These are phyloP conservation scores for Anagyrus pseudococci DNA, from an alignment of 2,888 invertebrate genomes.

Conservation along the genomic window DNA sequence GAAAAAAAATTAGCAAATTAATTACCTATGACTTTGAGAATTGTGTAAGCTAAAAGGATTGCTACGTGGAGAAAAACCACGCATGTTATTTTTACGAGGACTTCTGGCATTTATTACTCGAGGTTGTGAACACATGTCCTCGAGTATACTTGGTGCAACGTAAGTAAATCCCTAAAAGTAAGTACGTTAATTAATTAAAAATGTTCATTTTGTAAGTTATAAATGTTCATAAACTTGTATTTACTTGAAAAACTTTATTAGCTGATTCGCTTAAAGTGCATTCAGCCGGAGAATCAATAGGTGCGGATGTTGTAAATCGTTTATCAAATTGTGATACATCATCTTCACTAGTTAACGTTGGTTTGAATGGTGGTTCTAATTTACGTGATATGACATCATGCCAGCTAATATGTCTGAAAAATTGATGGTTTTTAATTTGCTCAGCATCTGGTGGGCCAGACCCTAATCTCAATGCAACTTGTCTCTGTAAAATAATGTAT, in stretches of 20 bases:
- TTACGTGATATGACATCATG: conserved; percentile 86
- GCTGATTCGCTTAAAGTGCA: conserved; percentile 94
- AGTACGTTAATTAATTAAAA: conserved; percentile 20
- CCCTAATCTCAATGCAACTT: conserved; percentile 84
- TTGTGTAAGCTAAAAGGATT: conserved; percentile 32
- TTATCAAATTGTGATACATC: conserved; percentile 99
- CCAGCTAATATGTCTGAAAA: conserved; percentile 96
- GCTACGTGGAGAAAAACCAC: conserved; percentile 51
- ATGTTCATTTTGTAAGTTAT: too few relatives aligned
- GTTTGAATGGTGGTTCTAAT: conserved; percentile 95
- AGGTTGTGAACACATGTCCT: conserved; percentile 82
- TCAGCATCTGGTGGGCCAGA: conserved; percentile 82
- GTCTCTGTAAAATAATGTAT: conserved; percentile 61
- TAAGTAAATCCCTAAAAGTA: conserved; percentile 94
- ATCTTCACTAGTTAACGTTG: conserved; percentile 88
- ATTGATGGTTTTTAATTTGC: conserved; percentile 88
- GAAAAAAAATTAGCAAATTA: too few relatives aligned
- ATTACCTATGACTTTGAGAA: conserved; percentile 30
- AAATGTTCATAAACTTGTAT: too few relatives aligned
- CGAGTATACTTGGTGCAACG: conserved; percentile 95
- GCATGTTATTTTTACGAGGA: conserved; percentile 70
- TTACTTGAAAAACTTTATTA: conserved; percentile 94
- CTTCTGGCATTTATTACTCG: conserved; percentile 82
- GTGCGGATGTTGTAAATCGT: conserved; percentile 95
- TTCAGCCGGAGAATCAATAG: conserved; percentile 96